phyloP scores from a whole-genome alignment of 1,140 invertebrate species.

The Drosophila sechellia region DNA sequence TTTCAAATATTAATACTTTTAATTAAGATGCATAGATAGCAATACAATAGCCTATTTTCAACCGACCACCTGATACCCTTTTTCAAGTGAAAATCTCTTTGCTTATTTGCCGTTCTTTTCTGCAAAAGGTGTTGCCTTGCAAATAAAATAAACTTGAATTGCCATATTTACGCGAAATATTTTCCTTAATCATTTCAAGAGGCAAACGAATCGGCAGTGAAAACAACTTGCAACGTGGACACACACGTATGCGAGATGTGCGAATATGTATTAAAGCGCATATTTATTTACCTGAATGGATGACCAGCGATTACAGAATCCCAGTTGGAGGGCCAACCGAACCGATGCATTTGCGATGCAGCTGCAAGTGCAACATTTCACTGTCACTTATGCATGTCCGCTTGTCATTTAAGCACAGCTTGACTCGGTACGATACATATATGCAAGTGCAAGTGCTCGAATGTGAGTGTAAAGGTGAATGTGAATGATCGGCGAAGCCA shows the following conservation, averaged over 20 bases:
- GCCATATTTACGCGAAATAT: constrained; percentile 15
- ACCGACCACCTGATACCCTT: too few species aligned
- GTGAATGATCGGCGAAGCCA: constrained; percentile 18
- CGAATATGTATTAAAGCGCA: constrained; percentile 5
- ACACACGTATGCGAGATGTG: constrained; percentile 19
- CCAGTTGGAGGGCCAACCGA: constrained; percentile 17
- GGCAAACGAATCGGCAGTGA: not conserved
- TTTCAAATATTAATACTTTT: too few species aligned
- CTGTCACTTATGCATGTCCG: constrained; percentile 76
- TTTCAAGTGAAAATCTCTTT: not conserved
- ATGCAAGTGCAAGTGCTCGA: not conserved
- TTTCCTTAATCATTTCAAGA: constrained; percentile 13
- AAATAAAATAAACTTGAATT: constrained; percentile 23
- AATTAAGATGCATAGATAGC: not conserved
- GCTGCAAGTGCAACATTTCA: constrained; percentile 66
- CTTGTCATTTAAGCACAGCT: constrained; percentile 71
- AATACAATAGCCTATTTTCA: not conserved
- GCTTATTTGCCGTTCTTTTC: not conserved
- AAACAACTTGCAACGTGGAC: constrained; percentile 11
- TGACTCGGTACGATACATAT: constrained; percentile 28
- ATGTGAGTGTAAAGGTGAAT: not conserved
- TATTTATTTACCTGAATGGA: constrained; percentile 62
- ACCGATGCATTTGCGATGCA: constrained; percentile 30
- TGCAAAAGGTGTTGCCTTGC: constrained; percentile 8
- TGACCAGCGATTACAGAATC: constrained; percentile 46